phyloP scores from a whole-genome alignment of 2,113 vertebrate genomes.

The Paraplagusia blochii region DNA sequence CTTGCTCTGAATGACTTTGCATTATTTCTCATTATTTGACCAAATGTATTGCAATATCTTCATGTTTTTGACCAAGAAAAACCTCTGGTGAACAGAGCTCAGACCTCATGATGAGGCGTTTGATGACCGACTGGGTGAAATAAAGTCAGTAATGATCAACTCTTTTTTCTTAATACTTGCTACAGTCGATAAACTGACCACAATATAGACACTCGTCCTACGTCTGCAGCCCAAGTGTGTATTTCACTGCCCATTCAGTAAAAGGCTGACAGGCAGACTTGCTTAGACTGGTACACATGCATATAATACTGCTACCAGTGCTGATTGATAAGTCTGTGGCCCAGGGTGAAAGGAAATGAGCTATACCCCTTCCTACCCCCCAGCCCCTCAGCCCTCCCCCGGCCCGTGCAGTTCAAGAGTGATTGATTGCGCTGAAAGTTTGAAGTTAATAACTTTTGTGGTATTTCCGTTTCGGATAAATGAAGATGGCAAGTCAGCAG shows the following conservation, averaged over 20 bases:
- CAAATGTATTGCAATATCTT: too few species aligned
- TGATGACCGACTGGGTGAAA: too few species aligned
- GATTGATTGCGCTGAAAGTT: neutral
- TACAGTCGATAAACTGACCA: too few species aligned
- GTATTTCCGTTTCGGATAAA: slow-evolving; percentile 5
- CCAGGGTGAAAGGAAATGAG: neutral
- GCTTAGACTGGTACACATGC: slow-evolving; percentile 26
- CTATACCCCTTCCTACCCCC: neutral
- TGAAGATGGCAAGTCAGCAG: slow-evolving; percentile 7
- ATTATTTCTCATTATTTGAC: too few species aligned
- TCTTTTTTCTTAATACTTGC: too few species aligned
- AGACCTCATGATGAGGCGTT: too few species aligned
- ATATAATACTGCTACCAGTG: slow-evolving; percentile 21
- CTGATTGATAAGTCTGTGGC: neutral
- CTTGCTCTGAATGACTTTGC: too few species aligned
- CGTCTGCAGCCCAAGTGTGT: slow-evolving; percentile 34
- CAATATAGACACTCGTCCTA: neutral
- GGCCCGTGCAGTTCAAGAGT: neutral
- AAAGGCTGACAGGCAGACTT: slow-evolving; percentile 34
- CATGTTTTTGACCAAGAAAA: too few species aligned
- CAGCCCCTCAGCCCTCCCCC: neutral
- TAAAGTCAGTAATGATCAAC: too few species aligned
- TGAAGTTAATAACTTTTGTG: slow-evolving; percentile 3
- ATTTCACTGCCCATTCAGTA: slow-evolving; percentile 46
- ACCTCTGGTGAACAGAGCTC: too few species aligned